Conservation (phyloP, 1,140 invertebrate species). For the Diorhabda elongata region DNA sequence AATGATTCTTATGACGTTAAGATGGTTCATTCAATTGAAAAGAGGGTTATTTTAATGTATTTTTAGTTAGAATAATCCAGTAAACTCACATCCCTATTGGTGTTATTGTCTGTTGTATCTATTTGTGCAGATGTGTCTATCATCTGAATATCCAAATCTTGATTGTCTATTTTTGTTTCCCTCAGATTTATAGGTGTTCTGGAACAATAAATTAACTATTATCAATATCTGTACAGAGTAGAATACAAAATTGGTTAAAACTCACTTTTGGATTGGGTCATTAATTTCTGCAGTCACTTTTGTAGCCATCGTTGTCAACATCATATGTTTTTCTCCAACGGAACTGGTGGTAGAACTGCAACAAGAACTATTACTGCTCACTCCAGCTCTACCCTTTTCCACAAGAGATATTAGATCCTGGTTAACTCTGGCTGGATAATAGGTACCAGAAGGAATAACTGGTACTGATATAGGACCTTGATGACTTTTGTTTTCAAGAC, state of each 20-base stretch:
- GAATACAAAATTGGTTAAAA: no score
- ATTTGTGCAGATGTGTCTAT: conserved; percentile 33
- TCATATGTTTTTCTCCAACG: conserved; percentile 41
- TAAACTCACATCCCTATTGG: conserved; percentile 49
- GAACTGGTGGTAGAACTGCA: conserved; percentile 46
- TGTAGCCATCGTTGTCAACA: conserved; percentile 24
- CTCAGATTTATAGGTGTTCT: conserved; percentile 36
- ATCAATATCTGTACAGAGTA: background rate
- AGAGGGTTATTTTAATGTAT: no score
- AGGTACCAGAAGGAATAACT: conserved; percentile 6
- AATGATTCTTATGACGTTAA: no score
- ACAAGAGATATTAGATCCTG: conserved; percentile 56
- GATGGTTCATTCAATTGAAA: no score
- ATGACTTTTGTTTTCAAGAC: conserved; percentile 47
- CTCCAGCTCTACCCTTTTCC: conserved; percentile 54
- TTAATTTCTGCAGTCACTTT: conserved; percentile 41
- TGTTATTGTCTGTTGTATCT: conserved; percentile 42
- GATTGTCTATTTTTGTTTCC: conserved; percentile 48
- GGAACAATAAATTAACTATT: conserved; percentile 16
- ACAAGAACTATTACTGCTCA: conserved; percentile 48
- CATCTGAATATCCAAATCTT: conserved; percentile 38
- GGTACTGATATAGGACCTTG: conserved; percentile 40
- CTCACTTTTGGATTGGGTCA: conserved; percentile 33
- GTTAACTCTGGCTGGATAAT: conserved; percentile 31
- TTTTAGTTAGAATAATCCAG: no score